Conservation (phyloP, 2,888 invertebrate species). For the Stenichneumon culpator region DNA sequence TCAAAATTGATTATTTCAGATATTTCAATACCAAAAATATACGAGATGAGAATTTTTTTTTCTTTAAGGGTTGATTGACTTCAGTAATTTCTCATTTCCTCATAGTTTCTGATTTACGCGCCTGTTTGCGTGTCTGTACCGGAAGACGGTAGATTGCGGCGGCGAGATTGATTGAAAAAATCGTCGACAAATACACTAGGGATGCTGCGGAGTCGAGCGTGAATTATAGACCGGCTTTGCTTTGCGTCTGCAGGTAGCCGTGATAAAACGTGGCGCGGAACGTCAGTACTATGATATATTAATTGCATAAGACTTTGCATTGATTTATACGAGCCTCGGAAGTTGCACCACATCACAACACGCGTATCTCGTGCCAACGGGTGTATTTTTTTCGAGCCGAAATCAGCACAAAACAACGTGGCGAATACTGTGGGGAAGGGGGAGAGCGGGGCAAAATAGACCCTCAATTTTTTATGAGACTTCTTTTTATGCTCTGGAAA, state of each 20-base stretch:
- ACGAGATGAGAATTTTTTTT: too few species aligned
- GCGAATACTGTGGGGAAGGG: neutral
- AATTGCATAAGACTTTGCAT: slow-evolving; percentile 53
- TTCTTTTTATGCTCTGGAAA: too few species aligned
- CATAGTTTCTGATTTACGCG: neutral
- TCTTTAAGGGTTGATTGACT: too few species aligned
- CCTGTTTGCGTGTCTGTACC: neutral
- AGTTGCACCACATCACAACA: neutral
- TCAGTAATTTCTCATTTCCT: too few species aligned
- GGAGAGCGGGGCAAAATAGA: neutral
- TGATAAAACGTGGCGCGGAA: neutral
- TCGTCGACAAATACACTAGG: slow-evolving; percentile 5
- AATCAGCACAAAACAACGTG: slow-evolving; percentile 51
- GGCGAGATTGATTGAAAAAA: slow-evolving; percentile 8
- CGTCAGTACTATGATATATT: slow-evolving; percentile 18
- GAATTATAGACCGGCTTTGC: slow-evolving; percentile 8
- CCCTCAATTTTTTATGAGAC: too few species aligned
- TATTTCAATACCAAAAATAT: too few species aligned
- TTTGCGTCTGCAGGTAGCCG: neutral
- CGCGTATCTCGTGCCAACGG: slow-evolving; percentile 8
- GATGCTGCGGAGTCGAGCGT: neutral
- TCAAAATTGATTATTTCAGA: too few species aligned
- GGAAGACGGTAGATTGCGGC: neutral
- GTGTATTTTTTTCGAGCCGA: slow-evolving; percentile 31
- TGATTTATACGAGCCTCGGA: slow-evolving; percentile 56